phyloP scores from a whole-genome alignment of 2,888 invertebrate species.

The Eretmocerus hayati region DNA sequence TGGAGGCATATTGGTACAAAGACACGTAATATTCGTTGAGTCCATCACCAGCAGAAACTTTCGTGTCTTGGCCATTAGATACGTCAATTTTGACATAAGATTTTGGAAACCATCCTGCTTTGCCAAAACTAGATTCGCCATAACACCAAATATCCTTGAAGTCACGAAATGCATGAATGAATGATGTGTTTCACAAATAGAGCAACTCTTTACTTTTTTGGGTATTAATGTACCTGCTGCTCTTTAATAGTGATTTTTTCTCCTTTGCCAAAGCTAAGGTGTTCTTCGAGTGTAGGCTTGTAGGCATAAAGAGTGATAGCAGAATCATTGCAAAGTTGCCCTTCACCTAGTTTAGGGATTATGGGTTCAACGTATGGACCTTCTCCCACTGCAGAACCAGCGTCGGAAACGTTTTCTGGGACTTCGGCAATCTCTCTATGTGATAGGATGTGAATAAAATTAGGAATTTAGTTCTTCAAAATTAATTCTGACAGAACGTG shows the following conservation, averaged over 20 bases:
- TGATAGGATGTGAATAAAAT: constrained; percentile 2
- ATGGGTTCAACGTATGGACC: constrained; percentile 36
- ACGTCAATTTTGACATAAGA: constrained; percentile 49
- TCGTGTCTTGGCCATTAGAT: constrained; percentile 27
- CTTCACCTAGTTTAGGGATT: constrained; percentile 41
- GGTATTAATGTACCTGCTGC: constrained; percentile 45
- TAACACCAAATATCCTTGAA: constrained; percentile 58
- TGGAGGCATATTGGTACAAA: constrained; percentile 82
- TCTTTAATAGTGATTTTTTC: constrained; percentile 55
- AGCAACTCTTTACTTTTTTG: neutral
- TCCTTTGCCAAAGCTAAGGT: constrained; percentile 57
- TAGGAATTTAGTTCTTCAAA: neutral
- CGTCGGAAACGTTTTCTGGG: constrained; percentile 54
- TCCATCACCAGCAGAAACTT: constrained; percentile 35
- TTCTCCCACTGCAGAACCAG: constrained; percentile 45
- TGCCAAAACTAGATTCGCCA: constrained; percentile 50
- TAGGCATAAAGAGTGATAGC: constrained; percentile 54
- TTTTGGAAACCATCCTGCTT: constrained; percentile 57
- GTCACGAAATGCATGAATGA: neutral
- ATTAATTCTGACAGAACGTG: neutral
- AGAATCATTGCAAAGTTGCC: constrained; percentile 45
- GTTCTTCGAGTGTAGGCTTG: constrained; percentile 55
- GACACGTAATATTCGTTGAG: constrained; percentile 75
- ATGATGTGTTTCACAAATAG: neutral
- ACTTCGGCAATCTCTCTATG: constrained; percentile 70